A percentile compares a stretch with the other conserved stretches of the same genome.
These are phyloP conservation scores for Halcyon leucocephala DNA, from an alignment of 2,797 vertebrate genomes.

Conservation along the genomic window DNA sequence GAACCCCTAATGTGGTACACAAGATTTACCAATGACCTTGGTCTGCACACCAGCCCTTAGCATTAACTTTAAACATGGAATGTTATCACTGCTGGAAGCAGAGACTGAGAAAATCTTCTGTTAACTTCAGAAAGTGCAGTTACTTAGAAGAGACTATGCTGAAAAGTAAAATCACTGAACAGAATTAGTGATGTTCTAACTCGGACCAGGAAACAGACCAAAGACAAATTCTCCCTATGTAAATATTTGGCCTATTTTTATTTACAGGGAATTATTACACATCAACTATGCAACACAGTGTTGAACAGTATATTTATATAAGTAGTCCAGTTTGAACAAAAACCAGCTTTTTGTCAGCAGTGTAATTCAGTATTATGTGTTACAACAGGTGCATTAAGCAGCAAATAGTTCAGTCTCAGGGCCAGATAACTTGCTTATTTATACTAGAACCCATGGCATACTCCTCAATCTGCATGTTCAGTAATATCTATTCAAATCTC, in stretches of 20 bases:
- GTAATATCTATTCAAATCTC: neutral
- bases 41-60: too few relatives aligned
- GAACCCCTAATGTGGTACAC: too few relatives aligned
- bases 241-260: neutral
- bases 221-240: neutral
- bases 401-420: neutral
- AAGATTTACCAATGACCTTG: too few relatives aligned
- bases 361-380: neutral
- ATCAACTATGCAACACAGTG: neutral
- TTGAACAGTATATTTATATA: neutral
- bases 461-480: neutral
- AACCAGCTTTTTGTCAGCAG: accelerated
- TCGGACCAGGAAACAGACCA: neutral
- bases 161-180: too few relatives aligned
- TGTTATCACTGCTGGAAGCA: too few relatives aligned
- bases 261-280: neutral
- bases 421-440: neutral
- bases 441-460: neutral
- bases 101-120: too few relatives aligned
- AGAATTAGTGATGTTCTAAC: too few relatives aligned
- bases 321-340: neutral
- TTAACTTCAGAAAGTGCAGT: too few relatives aligned
- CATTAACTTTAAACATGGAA: too few relatives aligned
- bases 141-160: too few relatives aligned
- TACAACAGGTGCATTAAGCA: neutral